These are phyloP conservation scores for Eospalax fontanierii DNA, from an alignment of 2,797 vertebrate genomes.

Conservation along the genomic window DNA sequence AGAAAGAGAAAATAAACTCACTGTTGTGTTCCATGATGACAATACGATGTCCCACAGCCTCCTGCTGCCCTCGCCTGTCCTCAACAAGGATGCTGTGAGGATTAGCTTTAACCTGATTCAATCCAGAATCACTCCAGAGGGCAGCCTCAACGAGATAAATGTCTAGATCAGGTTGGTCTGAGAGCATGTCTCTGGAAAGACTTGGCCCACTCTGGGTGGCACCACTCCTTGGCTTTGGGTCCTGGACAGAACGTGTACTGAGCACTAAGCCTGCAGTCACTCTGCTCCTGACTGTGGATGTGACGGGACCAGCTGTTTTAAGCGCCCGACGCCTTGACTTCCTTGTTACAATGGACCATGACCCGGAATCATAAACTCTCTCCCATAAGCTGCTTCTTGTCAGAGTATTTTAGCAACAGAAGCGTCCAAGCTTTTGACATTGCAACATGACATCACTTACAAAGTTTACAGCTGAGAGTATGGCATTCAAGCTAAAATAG, in stretches of 20 bases:
- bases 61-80: fast-evolving
- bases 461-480: not conserved
- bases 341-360: too few relatives aligned
- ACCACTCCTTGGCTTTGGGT: not conserved
- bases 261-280: too few relatives aligned
- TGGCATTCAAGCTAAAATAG: not conserved
- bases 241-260: too few relatives aligned
- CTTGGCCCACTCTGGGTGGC: not conserved
- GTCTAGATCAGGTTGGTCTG: too few relatives aligned
- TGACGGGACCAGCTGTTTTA: not conserved
- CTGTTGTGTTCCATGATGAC: fast-evolving
- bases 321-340: not conserved
- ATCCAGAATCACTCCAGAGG: not conserved
- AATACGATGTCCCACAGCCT: fast-evolving
- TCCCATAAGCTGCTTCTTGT: not conserved
- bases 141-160: not conserved
- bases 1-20: not conserved
- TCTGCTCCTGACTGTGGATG: not conserved
- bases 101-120: not conserved
- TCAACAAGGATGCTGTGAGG: not conserved
- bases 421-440: not conserved
- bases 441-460: not conserved
- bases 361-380: not conserved
- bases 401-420: not conserved
- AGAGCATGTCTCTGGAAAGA: not conserved